phyloP scores from a whole-genome alignment of 92 coral and sea anemone species.

The Heliopora coerulea region DNA sequence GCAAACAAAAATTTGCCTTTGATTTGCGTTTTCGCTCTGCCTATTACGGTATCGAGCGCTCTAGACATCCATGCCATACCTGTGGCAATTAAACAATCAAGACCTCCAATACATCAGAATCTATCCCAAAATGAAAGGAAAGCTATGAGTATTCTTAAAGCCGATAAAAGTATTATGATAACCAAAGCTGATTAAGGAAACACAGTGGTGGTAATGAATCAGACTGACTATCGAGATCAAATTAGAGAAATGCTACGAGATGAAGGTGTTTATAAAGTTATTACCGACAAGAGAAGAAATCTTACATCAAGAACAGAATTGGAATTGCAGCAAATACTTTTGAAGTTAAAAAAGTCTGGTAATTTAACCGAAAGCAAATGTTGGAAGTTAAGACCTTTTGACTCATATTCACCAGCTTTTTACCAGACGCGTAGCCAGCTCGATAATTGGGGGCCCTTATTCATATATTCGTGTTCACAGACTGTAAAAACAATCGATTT shows the following conservation, averaged over 20 bases:
- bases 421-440: no score
- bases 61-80: no score
- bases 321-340: background rate
- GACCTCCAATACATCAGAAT: constrained; percentile 11
- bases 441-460: no score
- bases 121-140: background rate
- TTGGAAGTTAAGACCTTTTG: background rate
- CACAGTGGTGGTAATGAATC: constrained; percentile 15
- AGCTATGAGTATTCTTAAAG: background rate
- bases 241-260: constrained; percentile 8
- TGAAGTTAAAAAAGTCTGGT: no score
- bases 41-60: no score
- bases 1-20: no score
- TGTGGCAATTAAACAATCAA: constrained; percentile 1
- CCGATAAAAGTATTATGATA: constrained; percentile 20
- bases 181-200: constrained; percentile 19
- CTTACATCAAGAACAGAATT: constrained; percentile 6
- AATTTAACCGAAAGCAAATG: background rate
- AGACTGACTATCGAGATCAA: constrained; percentile 5
- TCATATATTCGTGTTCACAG: no score
- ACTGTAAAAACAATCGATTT: no score
- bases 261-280: background rate
- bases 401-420: no score
- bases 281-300: constrained; percentile 18
- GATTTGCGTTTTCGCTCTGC: no score